Base-by-base conservation (phyloP, 2,113 vertebrate genomes). In the Strix uralensis region DNA sequence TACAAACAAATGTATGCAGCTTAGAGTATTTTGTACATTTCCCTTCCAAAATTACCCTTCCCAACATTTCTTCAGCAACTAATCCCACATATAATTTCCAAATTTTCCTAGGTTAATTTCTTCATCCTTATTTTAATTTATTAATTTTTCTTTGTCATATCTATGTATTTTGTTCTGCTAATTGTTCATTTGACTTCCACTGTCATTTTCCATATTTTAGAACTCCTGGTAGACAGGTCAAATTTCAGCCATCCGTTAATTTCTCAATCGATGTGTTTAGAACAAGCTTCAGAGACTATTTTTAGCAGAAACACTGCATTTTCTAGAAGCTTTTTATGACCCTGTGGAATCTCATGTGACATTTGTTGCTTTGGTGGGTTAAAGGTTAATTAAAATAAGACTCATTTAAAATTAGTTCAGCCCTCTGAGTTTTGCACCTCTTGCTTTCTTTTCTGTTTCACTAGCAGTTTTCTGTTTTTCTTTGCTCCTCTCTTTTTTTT, bases 1-100 rank as follows among this genome's bases (percentile, higher is more conserved):
- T 94, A 96, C 73, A 96, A 97, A 96, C 94, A 97, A 93, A 96
- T 96, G 94, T 97, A 81, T 97, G 92, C 92, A 96, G 86, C 93
- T 93, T 97, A 94, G 96, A 93, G 54, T 97, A 95, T 82, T 95
- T 77, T 88, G 34, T 96, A 93, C 73, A 44, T 88, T 89, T 42
- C 69, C 94, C 84, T 88, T 92, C 58, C 66, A 88, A 96, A 94
- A 91, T 88, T 77, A 58, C 82, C 93, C 71, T 96, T 86, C 94
- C 83, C 79, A 73, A 49, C 59, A 72, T 86, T 70, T 92, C 62
- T 97, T 82, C 72, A 84, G 92, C 75, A 86, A 93, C 96, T 98
- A 97, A 97, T 94, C 74, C 90, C 85, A 83, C 59, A 18, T 77
- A 92, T 72, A 82, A 93, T 91, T 96, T 75, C 75, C 84, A 92